Evolutionary conservation across 2,888 invertebrate species (phyloP).

Genomic region (Melipona bicolor): DNA sequence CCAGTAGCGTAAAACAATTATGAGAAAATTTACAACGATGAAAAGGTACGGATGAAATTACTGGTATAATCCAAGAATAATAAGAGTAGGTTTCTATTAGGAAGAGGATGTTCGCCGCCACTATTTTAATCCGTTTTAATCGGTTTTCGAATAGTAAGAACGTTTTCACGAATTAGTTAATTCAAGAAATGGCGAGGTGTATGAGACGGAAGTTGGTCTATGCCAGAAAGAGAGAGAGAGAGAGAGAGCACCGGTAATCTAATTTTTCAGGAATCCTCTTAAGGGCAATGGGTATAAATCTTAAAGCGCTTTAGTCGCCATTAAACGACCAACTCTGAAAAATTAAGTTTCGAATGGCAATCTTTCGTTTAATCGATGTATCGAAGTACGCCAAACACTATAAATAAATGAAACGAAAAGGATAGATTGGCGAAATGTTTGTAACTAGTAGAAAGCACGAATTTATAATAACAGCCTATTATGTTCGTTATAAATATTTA

Average conservation of each 20-base stretch:
- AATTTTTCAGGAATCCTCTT: conserved; percentile 36
- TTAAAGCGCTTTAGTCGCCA: conserved; percentile 9
- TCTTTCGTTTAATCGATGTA: conserved; percentile 28
- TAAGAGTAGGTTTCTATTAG: not conserved
- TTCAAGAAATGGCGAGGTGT: not conserved
- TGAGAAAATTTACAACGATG: not conserved
- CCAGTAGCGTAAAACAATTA: not conserved
- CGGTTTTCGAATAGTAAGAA: not conserved
- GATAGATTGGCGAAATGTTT: not conserved
- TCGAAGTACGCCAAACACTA: no score
- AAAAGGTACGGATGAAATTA: not conserved
- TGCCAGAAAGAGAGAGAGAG: not conserved
- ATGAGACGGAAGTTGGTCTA: conserved; percentile 1
- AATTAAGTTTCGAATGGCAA: conserved; percentile 48
- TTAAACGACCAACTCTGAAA: conserved; percentile 46
- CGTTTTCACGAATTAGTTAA: not conserved
- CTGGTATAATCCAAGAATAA: not conserved
- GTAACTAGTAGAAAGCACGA: not conserved
- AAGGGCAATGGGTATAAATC: conserved; percentile 8
- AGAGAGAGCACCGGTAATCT: conserved; percentile 20
- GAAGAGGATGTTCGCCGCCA: not conserved
- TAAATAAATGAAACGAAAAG: not conserved
- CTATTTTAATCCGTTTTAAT: not conserved
- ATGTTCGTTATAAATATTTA: no score
- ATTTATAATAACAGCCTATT: no score